A percentile compares a stretch with the other conserved stretches of the same genome.
Evolutionary conservation across 2,888 invertebrate genomes (phyloP).

Genomic region (Lumbricus terrestris): DNA sequence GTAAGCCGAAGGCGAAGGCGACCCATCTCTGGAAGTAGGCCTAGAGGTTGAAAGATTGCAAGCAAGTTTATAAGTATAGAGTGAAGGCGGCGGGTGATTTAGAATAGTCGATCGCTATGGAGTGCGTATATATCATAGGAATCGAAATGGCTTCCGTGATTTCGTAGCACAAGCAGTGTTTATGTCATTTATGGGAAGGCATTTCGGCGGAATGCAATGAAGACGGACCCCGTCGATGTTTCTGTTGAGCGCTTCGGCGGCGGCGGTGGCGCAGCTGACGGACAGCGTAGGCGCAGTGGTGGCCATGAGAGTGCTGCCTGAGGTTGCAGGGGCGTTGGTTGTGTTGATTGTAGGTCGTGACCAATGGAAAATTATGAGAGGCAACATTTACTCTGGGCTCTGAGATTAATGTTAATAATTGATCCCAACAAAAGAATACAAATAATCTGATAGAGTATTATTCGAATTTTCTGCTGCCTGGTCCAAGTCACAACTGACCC

Average conservation of each 20-base stretch:
- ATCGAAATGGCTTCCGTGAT: neutral
- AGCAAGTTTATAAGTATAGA: neutral
- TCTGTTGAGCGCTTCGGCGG: neutral
- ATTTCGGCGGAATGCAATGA: neutral
- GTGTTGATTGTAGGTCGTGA: slow-evolving; percentile 9
- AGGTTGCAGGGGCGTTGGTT: too few relatives aligned
- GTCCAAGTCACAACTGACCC: neutral
- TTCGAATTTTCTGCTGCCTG: slow-evolving; percentile 3
- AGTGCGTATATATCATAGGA: neutral
- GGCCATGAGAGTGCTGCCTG: neutral
- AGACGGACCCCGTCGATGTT: neutral
- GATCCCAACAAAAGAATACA: slow-evolving; percentile 5
- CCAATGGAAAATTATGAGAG: neutral
- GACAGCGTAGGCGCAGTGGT: neutral
- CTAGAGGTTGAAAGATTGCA: too few relatives aligned
- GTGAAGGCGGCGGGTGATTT: neutral
- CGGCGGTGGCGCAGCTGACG: too few relatives aligned
- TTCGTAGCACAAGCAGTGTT: neutral
- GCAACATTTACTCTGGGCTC: slow-evolving; percentile 12
- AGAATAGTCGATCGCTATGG: neutral
- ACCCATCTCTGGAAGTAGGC: neutral
- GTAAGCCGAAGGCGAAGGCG: neutral
- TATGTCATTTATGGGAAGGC: neutral
- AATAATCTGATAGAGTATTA: slow-evolving; percentile 9
- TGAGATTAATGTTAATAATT: slow-evolving; percentile 19